phyloP scores from a whole-genome alignment of 37 sponge, comb jelly and placozoan species.

The Chondrilla cf. caribensis region DNA sequence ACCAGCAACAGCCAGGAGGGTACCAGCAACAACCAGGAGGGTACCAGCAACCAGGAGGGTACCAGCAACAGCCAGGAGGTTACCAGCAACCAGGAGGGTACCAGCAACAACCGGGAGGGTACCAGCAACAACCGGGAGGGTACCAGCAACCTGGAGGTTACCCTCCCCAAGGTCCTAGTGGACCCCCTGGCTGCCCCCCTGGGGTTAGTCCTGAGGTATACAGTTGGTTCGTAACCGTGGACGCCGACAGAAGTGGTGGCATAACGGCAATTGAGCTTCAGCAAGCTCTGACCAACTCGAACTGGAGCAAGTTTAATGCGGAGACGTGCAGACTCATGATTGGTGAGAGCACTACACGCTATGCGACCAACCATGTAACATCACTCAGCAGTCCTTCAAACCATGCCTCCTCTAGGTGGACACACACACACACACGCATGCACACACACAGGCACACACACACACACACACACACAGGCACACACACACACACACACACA shows the following conservation, averaged over 20 bases:
- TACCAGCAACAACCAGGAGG: background rate
- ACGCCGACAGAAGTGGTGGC: conserved; percentile 61
- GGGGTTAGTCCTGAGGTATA: conserved; percentile 69
- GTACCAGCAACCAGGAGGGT: background rate
- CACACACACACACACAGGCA: no score
- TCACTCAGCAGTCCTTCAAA: no score
- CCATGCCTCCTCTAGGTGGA: no score
- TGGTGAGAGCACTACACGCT: no score
- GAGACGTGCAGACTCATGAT: conserved; percentile 90
- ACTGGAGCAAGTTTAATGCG: conserved; percentile 85
- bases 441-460: no score
- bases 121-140: background rate
- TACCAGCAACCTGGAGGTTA: background rate
- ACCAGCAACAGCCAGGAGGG: conserved; percentile 23
- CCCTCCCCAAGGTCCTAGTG: conserved; percentile 8
- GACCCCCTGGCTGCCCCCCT: conserved; percentile 42
- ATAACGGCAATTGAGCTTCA: conserved; percentile 75
- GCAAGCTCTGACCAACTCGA: conserved; percentile 69
- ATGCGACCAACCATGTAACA: no score
- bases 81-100: conserved; percentile 41
- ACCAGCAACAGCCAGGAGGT: background rate
- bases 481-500: no score
- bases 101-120: conserved; percentile 1
- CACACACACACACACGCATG: no score
- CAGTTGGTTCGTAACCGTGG: conserved; percentile 76